phyloP scores from a whole-genome alignment of 1,140 invertebrate genomes.

The Drosophila biarmipes region DNA sequence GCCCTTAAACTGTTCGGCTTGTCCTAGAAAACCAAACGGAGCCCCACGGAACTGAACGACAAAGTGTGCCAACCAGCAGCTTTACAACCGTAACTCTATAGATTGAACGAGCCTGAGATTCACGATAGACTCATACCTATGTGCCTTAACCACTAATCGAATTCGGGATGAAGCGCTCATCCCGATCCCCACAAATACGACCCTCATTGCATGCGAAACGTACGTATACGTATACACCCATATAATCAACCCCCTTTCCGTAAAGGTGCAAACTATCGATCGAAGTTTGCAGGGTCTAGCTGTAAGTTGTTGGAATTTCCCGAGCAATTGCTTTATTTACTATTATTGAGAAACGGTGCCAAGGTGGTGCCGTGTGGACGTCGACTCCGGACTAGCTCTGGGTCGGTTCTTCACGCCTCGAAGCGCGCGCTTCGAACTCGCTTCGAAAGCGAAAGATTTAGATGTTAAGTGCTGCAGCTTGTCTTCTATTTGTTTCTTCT shows the following conservation, averaged over 20 bases:
- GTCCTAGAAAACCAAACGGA: constrained; percentile 85
- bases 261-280: constrained; percentile 53
- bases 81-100: constrained; percentile 24
- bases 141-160: constrained; percentile 78
- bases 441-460: constrained; percentile 29
- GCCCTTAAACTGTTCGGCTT: constrained; percentile 96
- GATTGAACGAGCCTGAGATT: constrained; percentile 71
- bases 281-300: constrained; percentile 61
- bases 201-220: constrained; percentile 63
- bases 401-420: constrained; percentile 57
- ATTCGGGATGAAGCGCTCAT: constrained; percentile 61
- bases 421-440: constrained; percentile 48
- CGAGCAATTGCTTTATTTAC: constrained; percentile 55
- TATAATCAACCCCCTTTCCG: constrained; percentile 32
- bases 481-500: constrained; percentile 52
- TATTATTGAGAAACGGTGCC: constrained; percentile 49
- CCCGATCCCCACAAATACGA: constrained; percentile 58
- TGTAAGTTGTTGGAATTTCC: constrained; percentile 73
- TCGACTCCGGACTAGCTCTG: constrained; percentile 37
- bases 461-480: constrained; percentile 72
- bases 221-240: constrained; percentile 46
- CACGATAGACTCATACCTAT: constrained; percentile 71
- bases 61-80: constrained; percentile 55
- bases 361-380: constrained; percentile 64
- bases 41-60: constrained; percentile 28